Evolutionary conservation across 2,888 invertebrate genomes (phyloP), one percentile per base, ranked within the genome.

Genomic region (Villa cingulata): DNA sequence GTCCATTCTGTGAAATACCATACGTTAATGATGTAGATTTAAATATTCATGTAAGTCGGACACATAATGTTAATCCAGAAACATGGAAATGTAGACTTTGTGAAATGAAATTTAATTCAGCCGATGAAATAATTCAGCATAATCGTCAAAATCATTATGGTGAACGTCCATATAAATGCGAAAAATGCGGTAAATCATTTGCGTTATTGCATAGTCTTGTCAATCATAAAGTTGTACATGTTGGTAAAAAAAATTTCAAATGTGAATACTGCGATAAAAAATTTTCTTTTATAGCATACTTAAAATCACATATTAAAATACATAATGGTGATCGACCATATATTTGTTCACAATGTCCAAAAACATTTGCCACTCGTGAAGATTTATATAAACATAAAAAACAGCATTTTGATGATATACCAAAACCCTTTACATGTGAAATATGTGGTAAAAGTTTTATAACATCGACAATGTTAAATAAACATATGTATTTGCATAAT

Each of bases 311-410:
- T 41, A 42, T 48, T 5, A 23, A 45, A 10, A 46, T 29, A 15
- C 54, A 54, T 39, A 51, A 48, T 4, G 49, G 49, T 16, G 52
- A 54, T 27, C 44, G 41, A 4, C 49, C 49, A 10, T 48, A 37
- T 4, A 18, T 29, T 18, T 54, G 54, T 42, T 29, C 40, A n/a
- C 5, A 48, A 7, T 54, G 54, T 23, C 12, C 18, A 16, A 54
- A 54, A 44, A n/a, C 12, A 4, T 54, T 52, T 42, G 15, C 43
- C 10, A 27, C 46, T 12, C 27, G 40, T 3, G 41, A 52, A 5
- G 49, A 52, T 47, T 39, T 52, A 20, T 46, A 45, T 23, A 48
- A 50, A 19, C 52, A 52, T 36, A 20, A 34, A 4, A 41, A 43
- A 19, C 29, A 32, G 12, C 29, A 32, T 32, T 12, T 1, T 12